phyloP scores from a whole-genome alignment of 2,113 vertebrate genomes.

The Steatornis caripensis region DNA sequence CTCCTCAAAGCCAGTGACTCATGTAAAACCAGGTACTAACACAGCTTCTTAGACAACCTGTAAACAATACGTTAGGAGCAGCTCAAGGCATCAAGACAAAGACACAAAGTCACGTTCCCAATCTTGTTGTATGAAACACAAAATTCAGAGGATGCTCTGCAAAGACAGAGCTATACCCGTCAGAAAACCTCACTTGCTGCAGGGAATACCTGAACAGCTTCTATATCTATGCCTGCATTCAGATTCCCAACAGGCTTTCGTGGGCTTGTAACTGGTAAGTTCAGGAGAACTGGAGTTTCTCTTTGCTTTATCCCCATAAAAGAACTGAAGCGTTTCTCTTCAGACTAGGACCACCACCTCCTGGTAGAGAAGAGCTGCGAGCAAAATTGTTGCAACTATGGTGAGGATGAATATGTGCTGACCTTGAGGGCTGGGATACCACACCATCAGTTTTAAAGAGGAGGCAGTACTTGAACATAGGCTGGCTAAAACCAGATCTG shows the following conservation, averaged over 20 bases:
- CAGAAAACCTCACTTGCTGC: background rate
- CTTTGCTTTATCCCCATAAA: background rate
- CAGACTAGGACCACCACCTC: background rate
- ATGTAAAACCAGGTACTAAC: background rate
- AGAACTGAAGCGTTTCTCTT: background rate
- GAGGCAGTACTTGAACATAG: background rate
- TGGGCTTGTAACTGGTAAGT: fast-evolving
- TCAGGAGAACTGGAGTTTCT: background rate
- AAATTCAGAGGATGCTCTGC: background rate
- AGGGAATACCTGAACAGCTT: background rate
- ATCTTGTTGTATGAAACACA: background rate
- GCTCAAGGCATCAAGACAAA: background rate
- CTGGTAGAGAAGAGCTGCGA: background rate
- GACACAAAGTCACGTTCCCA: background rate
- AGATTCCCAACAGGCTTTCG: background rate
- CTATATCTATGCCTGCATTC: background rate
- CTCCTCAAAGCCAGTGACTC: background rate
- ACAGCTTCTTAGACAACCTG: background rate
- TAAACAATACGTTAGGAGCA: background rate
- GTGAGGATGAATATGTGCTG: background rate
- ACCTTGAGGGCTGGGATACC: background rate
- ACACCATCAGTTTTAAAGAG: background rate
- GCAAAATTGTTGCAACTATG: background rate
- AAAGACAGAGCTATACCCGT: background rate
- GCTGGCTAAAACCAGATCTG: background rate